Evolutionary conservation across 2,113 vertebrate genomes (phyloP).

Genomic region (Trogon surrucura): DNA sequence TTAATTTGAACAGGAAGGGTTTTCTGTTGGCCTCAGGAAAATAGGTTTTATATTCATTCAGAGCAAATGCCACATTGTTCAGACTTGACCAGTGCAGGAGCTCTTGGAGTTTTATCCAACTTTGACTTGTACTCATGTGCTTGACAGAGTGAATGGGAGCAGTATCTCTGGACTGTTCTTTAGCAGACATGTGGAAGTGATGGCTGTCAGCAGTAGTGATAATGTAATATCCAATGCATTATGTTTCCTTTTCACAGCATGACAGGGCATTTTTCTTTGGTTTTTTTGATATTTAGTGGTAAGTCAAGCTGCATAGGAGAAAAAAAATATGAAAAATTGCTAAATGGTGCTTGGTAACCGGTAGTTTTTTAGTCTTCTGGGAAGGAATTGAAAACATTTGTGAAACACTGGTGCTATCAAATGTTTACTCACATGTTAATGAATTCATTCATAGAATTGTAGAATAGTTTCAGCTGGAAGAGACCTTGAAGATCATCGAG

Average conservation of each 20-base stretch:
- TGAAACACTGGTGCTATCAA: neutral
- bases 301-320: neutral
- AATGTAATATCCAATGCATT: neutral
- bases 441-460: neutral
- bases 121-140: neutral
- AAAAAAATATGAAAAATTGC: neutral
- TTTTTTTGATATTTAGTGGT: neutral
- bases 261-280: neutral
- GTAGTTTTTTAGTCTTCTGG: neutral
- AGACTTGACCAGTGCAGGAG: neutral
- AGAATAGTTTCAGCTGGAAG: too few relatives aligned
- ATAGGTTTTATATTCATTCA: neutral
- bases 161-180: neutral
- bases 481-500: too few relatives aligned
- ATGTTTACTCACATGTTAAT: neutral
- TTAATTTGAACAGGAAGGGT: neutral
- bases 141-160: neutral
- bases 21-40: neutral
- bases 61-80: neutral
- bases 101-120: neutral
- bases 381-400: neutral
- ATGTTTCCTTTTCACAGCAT: neutral
- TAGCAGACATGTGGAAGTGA: rapidly evolving
- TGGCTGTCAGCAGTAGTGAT: neutral
- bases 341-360: neutral